Evolutionary conservation across 2,113 vertebrate genomes (phyloP), one percentile per base, ranked within the genome.

Genomic region (Pogonocichla stellata): DNA sequence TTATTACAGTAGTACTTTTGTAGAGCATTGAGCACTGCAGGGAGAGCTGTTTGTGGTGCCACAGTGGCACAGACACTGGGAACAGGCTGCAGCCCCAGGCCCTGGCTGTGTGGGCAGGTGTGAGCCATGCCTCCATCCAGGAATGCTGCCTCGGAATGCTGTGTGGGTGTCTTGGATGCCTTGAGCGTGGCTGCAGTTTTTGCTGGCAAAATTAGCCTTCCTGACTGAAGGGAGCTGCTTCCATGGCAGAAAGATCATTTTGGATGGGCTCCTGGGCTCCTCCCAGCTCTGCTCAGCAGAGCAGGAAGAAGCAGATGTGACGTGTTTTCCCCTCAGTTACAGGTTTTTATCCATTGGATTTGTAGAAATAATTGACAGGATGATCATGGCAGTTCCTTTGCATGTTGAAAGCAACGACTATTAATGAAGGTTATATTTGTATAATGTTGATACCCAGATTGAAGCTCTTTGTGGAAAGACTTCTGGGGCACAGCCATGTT

Each of bases 401-500:
- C 25, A 0, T 43, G 28, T 33, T 69, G 89, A 69, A 82, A 94
- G 51, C 57, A 26, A 4, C 1, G 8, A 14, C 29, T 47, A 0
- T 28, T 53, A 65, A 65, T 83, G 47, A 71, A 57, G 64, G 26
- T 14, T 24, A 29, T 82, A 4, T 75, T 77, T 70, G 12, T 43
- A 2, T 33, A 6, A 19, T 17, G 56, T 14, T 62, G 56, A 26
- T 26, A 5, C 17, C 10, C 40, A 34, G n/a, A 4, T 1, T 45
- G 43, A 70, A 73, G 36, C 38, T 77, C 50, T 11, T 23, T 36
- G 34, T 70, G 48, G 34, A 56, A 9, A 31, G 36, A 8, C 24
- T 33, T 5, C 24, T 5, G 5, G 56, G 36, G 33, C 38, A 65
- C 34, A n/a, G 51, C 56, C 4, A 0, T 9, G 38, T 31, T 1